phyloP scores from a whole-genome alignment of 2,797 vertebrate genomes.

The Rhinella marina region DNA sequence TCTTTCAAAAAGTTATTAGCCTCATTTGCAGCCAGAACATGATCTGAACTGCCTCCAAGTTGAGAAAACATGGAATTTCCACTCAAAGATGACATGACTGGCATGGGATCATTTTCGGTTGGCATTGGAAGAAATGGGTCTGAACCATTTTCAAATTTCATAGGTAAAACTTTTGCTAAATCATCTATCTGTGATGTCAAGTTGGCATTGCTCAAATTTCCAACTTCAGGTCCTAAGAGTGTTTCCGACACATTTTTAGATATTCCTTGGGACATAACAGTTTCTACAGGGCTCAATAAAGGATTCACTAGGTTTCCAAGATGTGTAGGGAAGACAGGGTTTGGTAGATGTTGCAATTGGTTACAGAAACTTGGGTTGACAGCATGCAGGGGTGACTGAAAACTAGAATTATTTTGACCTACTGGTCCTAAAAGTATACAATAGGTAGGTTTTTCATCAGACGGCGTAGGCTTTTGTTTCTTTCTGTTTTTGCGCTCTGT shows the following conservation, averaged over 20 bases:
- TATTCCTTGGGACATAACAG: slow-evolving; percentile 72
- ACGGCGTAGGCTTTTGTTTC: slow-evolving; percentile 69
- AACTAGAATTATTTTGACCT: slow-evolving; percentile 69
- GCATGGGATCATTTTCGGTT: slow-evolving; percentile 78
- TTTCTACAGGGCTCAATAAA: slow-evolving; percentile 74
- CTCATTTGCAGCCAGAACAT: slow-evolving; percentile 73
- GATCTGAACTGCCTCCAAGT: slow-evolving; percentile 73
- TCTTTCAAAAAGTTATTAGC: slow-evolving; percentile 75
- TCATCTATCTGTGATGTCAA: slow-evolving; percentile 77
- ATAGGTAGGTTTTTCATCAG: slow-evolving; percentile 73
- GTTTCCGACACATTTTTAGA: slow-evolving; percentile 75
- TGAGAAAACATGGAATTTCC: slow-evolving; percentile 81
- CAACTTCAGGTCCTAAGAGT: slow-evolving; percentile 74
- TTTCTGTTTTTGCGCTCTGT: slow-evolving; percentile 81
- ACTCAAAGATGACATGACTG: slow-evolving; percentile 81
- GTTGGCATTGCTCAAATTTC: slow-evolving; percentile 71
- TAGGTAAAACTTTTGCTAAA: slow-evolving; percentile 79
- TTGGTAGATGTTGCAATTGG: slow-evolving; percentile 73
- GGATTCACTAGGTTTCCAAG: slow-evolving; percentile 78
- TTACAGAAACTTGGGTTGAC: slow-evolving; percentile 71
- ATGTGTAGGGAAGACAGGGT: slow-evolving; percentile 73
- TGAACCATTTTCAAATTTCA: slow-evolving; percentile 85
- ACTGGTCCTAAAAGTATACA: slow-evolving; percentile 71
- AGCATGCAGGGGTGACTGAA: slow-evolving; percentile 74
- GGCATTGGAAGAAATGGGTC: slow-evolving; percentile 91